A percentile compares a stretch with the other conserved stretches of the same genome.
phyloP scores from a whole-genome alignment of 1,140 invertebrate species.

The Heliconius nattereri region DNA sequence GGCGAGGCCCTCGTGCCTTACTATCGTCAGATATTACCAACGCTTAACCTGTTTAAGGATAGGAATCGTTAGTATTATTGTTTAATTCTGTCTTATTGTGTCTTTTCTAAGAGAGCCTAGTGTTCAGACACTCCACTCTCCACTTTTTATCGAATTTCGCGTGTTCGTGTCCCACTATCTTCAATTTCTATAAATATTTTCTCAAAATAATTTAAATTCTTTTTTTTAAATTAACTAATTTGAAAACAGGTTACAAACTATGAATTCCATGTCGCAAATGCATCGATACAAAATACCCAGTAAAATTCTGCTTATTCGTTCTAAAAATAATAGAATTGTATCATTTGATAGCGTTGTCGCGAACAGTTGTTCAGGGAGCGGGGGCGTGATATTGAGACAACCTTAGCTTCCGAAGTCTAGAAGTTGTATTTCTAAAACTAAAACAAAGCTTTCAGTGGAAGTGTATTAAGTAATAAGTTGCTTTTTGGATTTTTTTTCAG shows the following conservation, averaged over 20 bases:
- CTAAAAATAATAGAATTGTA: conserved; percentile 22
- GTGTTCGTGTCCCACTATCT: too few relatives aligned
- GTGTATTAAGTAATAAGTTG: neutral
- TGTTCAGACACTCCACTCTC: too few relatives aligned
- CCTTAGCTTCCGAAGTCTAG: neutral
- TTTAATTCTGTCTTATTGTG: too few relatives aligned
- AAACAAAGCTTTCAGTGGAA: neutral
- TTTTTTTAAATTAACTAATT: neutral
- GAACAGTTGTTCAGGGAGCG: conserved; percentile 11
- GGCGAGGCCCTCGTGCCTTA: conserved; percentile 95
- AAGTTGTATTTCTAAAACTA: neutral
- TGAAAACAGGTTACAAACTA: neutral
- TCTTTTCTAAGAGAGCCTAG: too few relatives aligned
- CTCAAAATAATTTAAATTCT: neutral
- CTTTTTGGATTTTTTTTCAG: neutral
- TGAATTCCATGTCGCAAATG: neutral
- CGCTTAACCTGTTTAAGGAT: conserved; percentile 94
- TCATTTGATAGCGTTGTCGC: conserved; percentile 26
- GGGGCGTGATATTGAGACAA: conserved; percentile 16
- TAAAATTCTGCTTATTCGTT: conserved; percentile 17
- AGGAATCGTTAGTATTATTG: conserved; percentile 83
- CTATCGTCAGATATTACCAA: conserved; percentile 94
- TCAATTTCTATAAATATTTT: neutral
- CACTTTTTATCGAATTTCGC: neutral
- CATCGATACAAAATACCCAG: conserved; percentile 4